Evolutionary conservation across 2,113 vertebrate species (phyloP), one percentile per base, ranked within the genome.

Genomic region (Eclectus roratus): DNA sequence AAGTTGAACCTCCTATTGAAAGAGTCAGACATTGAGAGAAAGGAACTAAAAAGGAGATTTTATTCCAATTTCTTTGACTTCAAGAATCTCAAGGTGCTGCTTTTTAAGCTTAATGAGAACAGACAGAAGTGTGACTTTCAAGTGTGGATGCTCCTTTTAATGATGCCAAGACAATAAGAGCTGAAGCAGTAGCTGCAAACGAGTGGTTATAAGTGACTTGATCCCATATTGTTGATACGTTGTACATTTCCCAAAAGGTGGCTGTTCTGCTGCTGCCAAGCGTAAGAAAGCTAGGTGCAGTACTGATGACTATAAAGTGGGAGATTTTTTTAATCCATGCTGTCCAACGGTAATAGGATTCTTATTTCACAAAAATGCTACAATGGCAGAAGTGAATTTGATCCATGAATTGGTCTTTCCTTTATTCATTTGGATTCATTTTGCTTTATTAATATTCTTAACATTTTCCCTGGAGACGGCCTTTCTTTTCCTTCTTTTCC

Each of bases 151-250:
- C 16, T 88, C 4, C 46, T n/a, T 83, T 79, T 47, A 64, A 49
- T 17, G 43, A n/a, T 61, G 31, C 23, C n/a, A 83, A 50, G 49
- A 81, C 5, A 49, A 63, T 5, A 16, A 74, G 37, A 80, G 56
- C 55, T 63, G 71, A 27, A 44, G 44, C 31, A 83, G 72, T 3
- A 31, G 35, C n/a, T 68, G 53, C 41, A 66, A 6, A 66, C 0
- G 0, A 21, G 16, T 17, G 29, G 37, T 5, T 65, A 4, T 33
- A 25, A 50, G n/a, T 33, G 70, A 28, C 58, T 80, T 55, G 72
- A 27, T 33, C 70, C 76, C 18, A 4, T 19, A 10, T 19, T 21
- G 3, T 1, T 11, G 65, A 20, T 12, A 1, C 0, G 10, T 55
- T 5, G 1, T 6, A 7, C 63, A 28, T 80, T 68, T 76, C 69